Percentiles rank a stretch among this genome's conserved stretches.
phyloP scores from a whole-genome alignment of 2,888 invertebrate genomes.

The Rambutsinella grinnellia region DNA sequence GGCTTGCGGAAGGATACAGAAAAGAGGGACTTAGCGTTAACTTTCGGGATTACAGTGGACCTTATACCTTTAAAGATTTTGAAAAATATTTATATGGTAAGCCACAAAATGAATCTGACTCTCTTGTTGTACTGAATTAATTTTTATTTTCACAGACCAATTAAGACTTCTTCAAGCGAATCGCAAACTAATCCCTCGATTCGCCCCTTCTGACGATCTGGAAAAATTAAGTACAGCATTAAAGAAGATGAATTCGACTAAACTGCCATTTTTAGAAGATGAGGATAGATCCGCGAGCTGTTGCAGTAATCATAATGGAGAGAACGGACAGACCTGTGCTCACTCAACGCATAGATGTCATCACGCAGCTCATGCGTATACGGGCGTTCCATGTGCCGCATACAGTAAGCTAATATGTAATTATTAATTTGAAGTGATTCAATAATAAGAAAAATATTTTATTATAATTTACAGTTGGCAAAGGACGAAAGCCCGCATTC shows the following conservation, averaged over 20 bases:
- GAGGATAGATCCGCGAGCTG: conserved; percentile 62
- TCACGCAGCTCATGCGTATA: conserved; percentile 92
- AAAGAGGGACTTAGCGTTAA: conserved; percentile 79
- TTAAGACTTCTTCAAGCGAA: conserved; percentile 76
- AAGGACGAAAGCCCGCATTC: conserved; percentile 48
- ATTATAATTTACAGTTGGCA: conserved; percentile 43
- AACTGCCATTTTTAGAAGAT: conserved; percentile 67
- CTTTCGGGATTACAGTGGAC: conserved; percentile 72
- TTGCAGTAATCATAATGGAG: conserved; percentile 77
- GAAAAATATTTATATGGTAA: conserved; percentile 87
- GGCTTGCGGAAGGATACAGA: conserved; percentile 87
- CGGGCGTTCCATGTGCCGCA: conserved; percentile 88
- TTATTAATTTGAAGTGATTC: neutral
- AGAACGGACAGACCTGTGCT: conserved; percentile 75
- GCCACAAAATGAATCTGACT: no score
- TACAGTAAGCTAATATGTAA: conserved; percentile 78
- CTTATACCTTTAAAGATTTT: conserved; percentile 74
- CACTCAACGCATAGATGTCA: conserved; percentile 90
- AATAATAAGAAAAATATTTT: neutral
- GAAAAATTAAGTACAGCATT: conserved; percentile 68
- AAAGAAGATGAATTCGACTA: conserved; percentile 65
- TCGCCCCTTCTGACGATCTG: conserved; percentile 69
- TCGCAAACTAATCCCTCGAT: conserved; percentile 67
- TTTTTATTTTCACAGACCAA: conserved; percentile 73
- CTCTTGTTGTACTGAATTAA: no score